phyloP scores from a whole-genome alignment of 2,797 vertebrate genomes.

The Chelon labrosus region DNA sequence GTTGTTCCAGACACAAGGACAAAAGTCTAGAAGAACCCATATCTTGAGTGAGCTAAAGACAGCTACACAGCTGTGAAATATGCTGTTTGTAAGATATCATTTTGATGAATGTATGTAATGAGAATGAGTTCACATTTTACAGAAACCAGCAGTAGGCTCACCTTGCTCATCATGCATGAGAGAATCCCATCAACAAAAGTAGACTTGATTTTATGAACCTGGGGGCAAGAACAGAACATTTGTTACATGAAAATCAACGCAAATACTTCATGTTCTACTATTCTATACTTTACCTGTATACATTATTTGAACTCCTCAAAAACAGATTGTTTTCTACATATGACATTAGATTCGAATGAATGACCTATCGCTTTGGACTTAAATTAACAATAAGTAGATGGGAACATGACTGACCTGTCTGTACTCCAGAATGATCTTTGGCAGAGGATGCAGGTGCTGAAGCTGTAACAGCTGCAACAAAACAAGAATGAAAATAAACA shows the following conservation, averaged over 20 bases:
- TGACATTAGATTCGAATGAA: background rate
- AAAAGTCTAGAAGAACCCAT: slow-evolving; percentile 14
- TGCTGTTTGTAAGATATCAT: background rate
- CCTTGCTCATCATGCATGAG: slow-evolving; percentile 87
- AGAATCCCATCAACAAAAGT: slow-evolving; percentile 91
- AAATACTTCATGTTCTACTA: background rate
- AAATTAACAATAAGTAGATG: background rate
- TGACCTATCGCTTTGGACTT: background rate
- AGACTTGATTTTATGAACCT: slow-evolving; percentile 96
- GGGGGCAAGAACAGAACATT: slow-evolving; percentile 21
- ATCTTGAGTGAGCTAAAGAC: background rate
- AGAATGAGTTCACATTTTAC: background rate
- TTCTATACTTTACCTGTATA: background rate
- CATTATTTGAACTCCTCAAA: background rate
- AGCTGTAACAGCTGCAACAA: slow-evolving; percentile 88
- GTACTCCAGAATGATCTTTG: slow-evolving; percentile 92
- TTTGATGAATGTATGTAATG: background rate
- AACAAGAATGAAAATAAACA: background rate
- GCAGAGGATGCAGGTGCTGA: slow-evolving; percentile 91
- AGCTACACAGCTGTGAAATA: background rate
- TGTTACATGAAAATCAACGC: background rate
- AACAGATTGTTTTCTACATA: background rate
- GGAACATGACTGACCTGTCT: slow-evolving; percentile 85
- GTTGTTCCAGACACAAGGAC: background rate
- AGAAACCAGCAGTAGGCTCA: slow-evolving; percentile 61